Evolutionary conservation across 2,797 vertebrate species (phyloP).

Genomic region (Euthynnus affinis): DNA sequence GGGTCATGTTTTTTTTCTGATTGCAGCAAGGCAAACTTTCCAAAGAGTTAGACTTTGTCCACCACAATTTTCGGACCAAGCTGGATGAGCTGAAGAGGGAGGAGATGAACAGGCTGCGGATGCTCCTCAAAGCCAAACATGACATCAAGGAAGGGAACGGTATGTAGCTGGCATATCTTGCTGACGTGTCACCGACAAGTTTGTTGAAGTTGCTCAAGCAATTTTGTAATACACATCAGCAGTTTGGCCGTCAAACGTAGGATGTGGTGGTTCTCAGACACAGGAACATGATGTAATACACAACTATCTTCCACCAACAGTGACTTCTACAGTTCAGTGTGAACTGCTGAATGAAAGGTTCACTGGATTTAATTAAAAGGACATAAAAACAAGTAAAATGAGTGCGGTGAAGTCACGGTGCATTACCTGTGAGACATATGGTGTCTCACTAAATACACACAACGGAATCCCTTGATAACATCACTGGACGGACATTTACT

Average conservation of each 20-base stretch:
- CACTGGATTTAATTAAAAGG: not conserved
- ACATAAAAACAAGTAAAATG: no score
- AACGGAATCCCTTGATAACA: not conserved
- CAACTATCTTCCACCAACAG: not conserved
- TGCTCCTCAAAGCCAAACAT: slow-evolving; percentile 94
- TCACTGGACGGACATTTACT: not conserved
- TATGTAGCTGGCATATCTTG: slow-evolving; percentile 24
- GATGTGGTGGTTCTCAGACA: slow-evolving; percentile 19
- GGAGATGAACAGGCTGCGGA: slow-evolving; percentile 92
- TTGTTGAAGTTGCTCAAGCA: slow-evolving; percentile 27
- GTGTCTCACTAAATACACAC: not conserved
- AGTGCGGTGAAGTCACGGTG: not conserved
- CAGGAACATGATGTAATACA: slow-evolving; percentile 17
- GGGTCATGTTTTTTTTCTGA: slow-evolving; percentile 8
- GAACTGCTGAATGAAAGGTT: not conserved
- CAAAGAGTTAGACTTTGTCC: slow-evolving; percentile 95
- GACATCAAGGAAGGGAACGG: slow-evolving; percentile 88
- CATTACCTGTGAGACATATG: not conserved
- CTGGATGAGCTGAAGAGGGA: slow-evolving; percentile 96
- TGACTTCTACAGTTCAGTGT: not conserved
- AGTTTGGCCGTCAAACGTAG: not conserved
- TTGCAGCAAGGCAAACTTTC: slow-evolving; percentile 92
- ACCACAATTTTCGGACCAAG: slow-evolving; percentile 91
- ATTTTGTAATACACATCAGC: slow-evolving; percentile 9
- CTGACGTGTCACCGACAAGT: not conserved